Percentiles rank a stretch among this genome's conserved stretches.
phyloP scores from a whole-genome alignment of 2,888 invertebrate species.

The Drosophila pegasa region DNA sequence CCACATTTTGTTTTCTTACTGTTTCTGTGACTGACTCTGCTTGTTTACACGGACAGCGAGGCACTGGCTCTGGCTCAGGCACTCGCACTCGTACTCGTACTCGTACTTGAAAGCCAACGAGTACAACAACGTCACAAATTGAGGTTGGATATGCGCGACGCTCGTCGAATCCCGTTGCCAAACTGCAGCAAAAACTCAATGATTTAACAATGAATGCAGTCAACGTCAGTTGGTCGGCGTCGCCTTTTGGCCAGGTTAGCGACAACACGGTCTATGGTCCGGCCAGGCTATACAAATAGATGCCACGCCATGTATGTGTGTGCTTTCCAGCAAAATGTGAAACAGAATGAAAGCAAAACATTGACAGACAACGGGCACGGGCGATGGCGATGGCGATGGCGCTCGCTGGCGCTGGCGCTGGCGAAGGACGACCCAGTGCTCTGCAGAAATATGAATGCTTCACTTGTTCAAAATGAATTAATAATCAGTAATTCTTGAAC shows the following conservation, averaged over 20 bases:
- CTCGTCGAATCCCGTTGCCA: slow-evolving; percentile 75
- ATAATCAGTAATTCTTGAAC: slow-evolving; percentile 81
- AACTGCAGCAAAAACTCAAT: slow-evolving; percentile 82
- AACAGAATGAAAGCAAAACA: slow-evolving; percentile 75
- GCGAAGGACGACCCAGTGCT: slow-evolving; percentile 65
- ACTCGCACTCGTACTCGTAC: slow-evolving; percentile 16
- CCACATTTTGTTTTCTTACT: slow-evolving; percentile 72
- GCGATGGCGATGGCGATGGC: slow-evolving; percentile 27
- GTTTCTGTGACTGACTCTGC: slow-evolving; percentile 56
- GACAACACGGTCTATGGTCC: slow-evolving; percentile 44
- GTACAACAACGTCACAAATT: slow-evolving; percentile 55
- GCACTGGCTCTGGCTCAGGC: slow-evolving; percentile 20
- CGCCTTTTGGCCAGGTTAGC: slow-evolving; percentile 43
- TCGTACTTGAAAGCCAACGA: slow-evolving; percentile 41
- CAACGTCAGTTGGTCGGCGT: slow-evolving; percentile 20
- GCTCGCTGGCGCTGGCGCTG: slow-evolving; percentile 31
- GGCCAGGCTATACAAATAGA: slow-evolving; percentile 66
- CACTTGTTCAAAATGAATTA: slow-evolving; percentile 80
- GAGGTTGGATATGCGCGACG: slow-evolving; percentile 69
- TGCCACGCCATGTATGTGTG: slow-evolving; percentile 13
- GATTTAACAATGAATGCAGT: slow-evolving; percentile 81
- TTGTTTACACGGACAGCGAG: slow-evolving; percentile 68
- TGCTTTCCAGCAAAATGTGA: slow-evolving; percentile 33
- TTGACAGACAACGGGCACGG: slow-evolving; percentile 66
- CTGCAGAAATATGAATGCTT: slow-evolving; percentile 77